Percentiles rank a stretch among this genome's conserved stretches.
These are phyloP conservation scores for Hecatera dysodea DNA, from an alignment of 2,888 invertebrate species.

Conservation along the genomic window DNA sequence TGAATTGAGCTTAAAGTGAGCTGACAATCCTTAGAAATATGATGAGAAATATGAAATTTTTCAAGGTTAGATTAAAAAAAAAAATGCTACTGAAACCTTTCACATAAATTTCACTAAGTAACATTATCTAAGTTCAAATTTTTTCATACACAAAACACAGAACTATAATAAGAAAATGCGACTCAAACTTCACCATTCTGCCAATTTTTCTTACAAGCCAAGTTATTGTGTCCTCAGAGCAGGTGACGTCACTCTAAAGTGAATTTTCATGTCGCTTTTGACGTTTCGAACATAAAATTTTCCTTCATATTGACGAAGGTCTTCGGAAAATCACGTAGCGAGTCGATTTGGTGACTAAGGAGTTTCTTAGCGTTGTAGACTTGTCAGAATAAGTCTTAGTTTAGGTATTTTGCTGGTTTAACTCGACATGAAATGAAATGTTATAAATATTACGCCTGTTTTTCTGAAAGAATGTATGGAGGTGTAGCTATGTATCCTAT, in stretches of 20 bases:
- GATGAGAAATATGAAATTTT: not conserved
- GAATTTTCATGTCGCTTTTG: constrained; percentile 57
- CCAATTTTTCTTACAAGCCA: constrained; percentile 32
- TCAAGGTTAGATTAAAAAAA: not conserved
- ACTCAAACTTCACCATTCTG: constrained; percentile 25
- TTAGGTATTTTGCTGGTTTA: not conserved
- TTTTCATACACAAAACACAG: not conserved
- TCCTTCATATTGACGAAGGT: constrained; percentile 51
- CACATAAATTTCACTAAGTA: not conserved
- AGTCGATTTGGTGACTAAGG: constrained; percentile 23
- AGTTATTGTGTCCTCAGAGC: constrained; percentile 50
- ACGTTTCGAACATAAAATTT: constrained; percentile 57
- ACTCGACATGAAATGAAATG: not conserved
- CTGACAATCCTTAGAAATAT: not conserved
- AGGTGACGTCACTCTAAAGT: constrained; percentile 61
- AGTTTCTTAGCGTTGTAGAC: constrained; percentile 3
- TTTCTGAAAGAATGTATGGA: not conserved
- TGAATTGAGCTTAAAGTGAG: not conserved
- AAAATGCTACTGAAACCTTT: not conserved
- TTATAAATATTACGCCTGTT: not conserved
- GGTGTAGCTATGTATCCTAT: no score
- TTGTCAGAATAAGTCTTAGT: not conserved
- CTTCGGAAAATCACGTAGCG: constrained; percentile 34
- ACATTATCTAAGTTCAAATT: not conserved
- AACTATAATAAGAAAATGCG: constrained; percentile 8